Conservation (phyloP, 2,888 invertebrate genomes). For the Oscheius sp. region DNA sequence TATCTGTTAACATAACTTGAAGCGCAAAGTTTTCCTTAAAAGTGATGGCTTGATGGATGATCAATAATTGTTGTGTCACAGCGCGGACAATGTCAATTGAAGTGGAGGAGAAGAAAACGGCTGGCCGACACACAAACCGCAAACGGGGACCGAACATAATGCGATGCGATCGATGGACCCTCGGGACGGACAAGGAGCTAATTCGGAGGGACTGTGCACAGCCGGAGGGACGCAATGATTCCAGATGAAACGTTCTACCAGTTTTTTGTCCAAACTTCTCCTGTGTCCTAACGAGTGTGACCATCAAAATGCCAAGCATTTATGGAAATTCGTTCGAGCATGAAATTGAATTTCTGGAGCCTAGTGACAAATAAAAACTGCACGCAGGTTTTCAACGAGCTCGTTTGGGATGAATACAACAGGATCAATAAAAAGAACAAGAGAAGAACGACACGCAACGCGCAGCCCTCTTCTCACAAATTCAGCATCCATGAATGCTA, state of each 20-base stretch:
- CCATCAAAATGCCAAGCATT: too few relatives aligned
- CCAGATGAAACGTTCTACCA: not conserved
- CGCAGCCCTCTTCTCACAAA: constrained; percentile 26
- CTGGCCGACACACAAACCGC: constrained; percentile 35
- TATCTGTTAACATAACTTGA: not conserved
- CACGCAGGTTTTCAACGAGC: not conserved
- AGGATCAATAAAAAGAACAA: constrained; percentile 32
- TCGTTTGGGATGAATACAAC: constrained; percentile 21
- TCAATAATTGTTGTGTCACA: constrained; percentile 31
- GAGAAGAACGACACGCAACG: constrained; percentile 14
- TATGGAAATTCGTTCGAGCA: not conserved
- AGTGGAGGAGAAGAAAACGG: constrained; percentile 32
- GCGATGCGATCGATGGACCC: constrained; percentile 32
- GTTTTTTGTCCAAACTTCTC: too few relatives aligned
- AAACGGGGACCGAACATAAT: constrained; percentile 34
- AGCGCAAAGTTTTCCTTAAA: constrained; percentile 8
- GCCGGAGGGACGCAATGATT: not conserved
- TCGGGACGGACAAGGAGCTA: constrained; percentile 3
- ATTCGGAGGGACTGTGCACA: constrained; percentile 17
- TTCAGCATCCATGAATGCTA: constrained; percentile 31
- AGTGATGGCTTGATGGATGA: constrained; percentile 17
- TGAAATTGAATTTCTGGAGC: constrained; percentile 21
- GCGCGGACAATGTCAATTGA: constrained; percentile 32
- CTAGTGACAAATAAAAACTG: not conserved
- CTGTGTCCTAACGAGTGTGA: too few relatives aligned